A percentile compares a stretch with the other conserved stretches of the same genome.
phyloP scores from a whole-genome alignment of 1,140 invertebrate species.

The Eciton burchellii region DNA sequence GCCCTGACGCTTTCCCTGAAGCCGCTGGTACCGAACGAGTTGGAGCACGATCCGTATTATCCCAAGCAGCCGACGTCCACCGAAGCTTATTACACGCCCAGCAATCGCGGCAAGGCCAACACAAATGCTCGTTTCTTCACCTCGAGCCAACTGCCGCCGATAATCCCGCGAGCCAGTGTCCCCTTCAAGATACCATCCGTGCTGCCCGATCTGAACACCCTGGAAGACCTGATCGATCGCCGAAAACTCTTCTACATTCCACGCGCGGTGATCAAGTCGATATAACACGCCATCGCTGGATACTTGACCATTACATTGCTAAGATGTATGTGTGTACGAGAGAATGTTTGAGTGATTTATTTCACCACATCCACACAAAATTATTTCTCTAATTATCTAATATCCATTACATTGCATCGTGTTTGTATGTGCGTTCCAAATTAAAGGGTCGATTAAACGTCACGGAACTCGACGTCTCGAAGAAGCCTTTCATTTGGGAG shows the following conservation, averaged over 20 bases:
- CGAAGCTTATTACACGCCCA: conserved; percentile 76
- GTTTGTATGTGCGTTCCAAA: neutral
- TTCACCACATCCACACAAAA: neutral
- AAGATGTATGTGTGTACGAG: neutral
- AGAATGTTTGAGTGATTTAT: neutral
- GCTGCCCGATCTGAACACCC: conserved; percentile 77
- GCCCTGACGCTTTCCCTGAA: conserved; percentile 71
- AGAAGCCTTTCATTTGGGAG: conserved; percentile 24
- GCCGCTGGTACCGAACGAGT: conserved; percentile 69
- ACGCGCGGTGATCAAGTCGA: conserved; percentile 31
- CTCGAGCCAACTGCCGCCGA: neutral
- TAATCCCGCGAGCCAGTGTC: neutral
- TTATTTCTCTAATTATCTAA: neutral
- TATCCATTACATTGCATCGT: neutral
- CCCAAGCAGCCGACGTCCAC: conserved; percentile 74
- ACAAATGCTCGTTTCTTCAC: neutral
- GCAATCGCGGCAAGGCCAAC: conserved; percentile 2
- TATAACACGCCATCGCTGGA: conserved; percentile 19
- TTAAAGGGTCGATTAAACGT: conserved; percentile 21
- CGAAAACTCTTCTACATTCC: conserved; percentile 80
- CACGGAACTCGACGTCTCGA: conserved; percentile 6
- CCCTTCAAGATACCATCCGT: conserved; percentile 74
- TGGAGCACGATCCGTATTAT: conserved; percentile 80
- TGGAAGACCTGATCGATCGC: conserved; percentile 80
- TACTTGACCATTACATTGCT: neutral